Base-by-base conservation (phyloP, 2,888 invertebrate genomes). In the Luperina nickerlii region DNA sequence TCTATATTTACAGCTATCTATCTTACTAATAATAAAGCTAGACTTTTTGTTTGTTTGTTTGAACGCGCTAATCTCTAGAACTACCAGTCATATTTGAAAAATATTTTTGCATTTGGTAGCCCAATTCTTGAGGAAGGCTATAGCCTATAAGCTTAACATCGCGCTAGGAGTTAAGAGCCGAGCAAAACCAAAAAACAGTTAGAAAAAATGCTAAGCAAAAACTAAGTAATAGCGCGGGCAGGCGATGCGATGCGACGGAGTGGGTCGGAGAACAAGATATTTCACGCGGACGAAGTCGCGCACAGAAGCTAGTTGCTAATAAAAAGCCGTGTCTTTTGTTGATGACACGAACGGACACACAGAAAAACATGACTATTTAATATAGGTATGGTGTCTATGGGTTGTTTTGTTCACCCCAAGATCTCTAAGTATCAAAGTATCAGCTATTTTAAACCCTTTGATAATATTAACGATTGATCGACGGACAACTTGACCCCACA, bases 401-500 rank as follows among this genome's bases (percentile, higher is more conserved):
- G 2, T 15, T 32, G 42, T 66, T 76, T 67, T 83, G 60, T 45
- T 48, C 9, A 70, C 27, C 60, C 42, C n/a, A 32, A 81, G 70
- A 62, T 54, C 27, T 72, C 0, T 38, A 71, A 67, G 13, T 69
- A 62, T 62, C 48, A n/a, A 69, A 45, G 24, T 57, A 83, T 54
- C 45, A 42, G 63, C 45, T 79, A 87, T 87, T 87, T 70, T 76
- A 71, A 79, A 70, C 78, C 54, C 42, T 72, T 32, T 42, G 84
- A 85, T 87, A 85, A 76, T 74, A 45, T 79, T 83, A 60, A 83
- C 76, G 72, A 77, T 74, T 74, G 79, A 87, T 65, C 18, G 76
- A 78, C 72, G n/a, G 65, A 72, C 84, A 75, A 73, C 68, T 62
- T 80, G 85, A 85, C 85, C 87, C 42, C 57, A 73, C 87, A 79